A percentile compares a stretch with the other conserved stretches of the same genome.
Conservation (phyloP, 2,113 vertebrate species). For the Eidolon helvum region DNA sequence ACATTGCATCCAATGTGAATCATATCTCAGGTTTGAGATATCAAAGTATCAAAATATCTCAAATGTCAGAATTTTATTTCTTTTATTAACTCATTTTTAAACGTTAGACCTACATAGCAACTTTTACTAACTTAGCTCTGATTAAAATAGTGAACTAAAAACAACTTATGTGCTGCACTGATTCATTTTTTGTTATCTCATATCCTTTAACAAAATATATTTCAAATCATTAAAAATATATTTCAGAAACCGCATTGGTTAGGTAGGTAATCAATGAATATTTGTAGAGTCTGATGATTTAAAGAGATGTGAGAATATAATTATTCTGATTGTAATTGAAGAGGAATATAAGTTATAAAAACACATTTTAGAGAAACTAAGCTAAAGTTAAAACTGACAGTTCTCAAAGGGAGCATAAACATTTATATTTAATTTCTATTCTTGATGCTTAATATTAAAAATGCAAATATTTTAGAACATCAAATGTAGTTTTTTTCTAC, state of each 20-base stretch:
- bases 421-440: not conserved
- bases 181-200: not conserved
- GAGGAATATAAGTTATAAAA: not conserved
- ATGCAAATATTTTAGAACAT: conserved; percentile 2
- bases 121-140: not conserved
- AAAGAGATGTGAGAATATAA: not conserved
- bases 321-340: not conserved
- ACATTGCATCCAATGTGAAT: not conserved
- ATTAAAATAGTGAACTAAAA: not conserved
- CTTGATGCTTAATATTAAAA: not conserved
- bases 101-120: not conserved
- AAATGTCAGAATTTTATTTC: conserved; percentile 20
- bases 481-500: not conserved
- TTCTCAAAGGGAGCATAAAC: not conserved
- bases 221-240: not conserved
- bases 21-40: not conserved
- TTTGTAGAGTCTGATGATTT: not conserved
- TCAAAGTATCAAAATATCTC: not conserved
- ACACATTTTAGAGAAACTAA: not conserved
- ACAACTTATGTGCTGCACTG: not conserved
- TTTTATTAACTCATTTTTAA: conserved; percentile 56
- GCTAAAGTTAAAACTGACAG: not conserved
- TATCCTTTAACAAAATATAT: not conserved
- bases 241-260: not conserved
- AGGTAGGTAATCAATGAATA: not conserved